These are phyloP conservation scores for Sebastes wilsoni DNA, from an alignment of 2,797 vertebrate genomes.

Conservation along the genomic window DNA sequence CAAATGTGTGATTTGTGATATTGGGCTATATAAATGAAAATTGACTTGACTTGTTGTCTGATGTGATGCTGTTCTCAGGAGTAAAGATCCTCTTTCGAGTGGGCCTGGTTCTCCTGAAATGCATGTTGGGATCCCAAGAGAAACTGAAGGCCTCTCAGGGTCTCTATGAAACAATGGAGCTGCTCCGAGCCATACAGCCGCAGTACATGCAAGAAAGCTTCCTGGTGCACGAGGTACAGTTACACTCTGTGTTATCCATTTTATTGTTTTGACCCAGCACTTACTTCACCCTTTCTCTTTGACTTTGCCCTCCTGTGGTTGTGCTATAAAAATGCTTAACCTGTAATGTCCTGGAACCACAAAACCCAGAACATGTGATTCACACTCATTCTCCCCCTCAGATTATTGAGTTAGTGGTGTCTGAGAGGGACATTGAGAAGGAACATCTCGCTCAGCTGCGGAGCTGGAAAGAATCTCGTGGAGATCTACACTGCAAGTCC, in stretches of 20 bases:
- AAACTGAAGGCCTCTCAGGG: slow-evolving; percentile 92
- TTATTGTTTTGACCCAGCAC: background rate
- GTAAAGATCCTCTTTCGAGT: slow-evolving; percentile 97
- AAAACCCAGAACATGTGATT: background rate
- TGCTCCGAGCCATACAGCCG: slow-evolving; percentile 86
- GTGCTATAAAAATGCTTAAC: background rate
- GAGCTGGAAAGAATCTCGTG: slow-evolving; percentile 90
- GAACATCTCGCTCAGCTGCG: slow-evolving; percentile 92
- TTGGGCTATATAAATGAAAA: background rate
- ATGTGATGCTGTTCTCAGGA: slow-evolving; percentile 76
- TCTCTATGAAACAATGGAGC: slow-evolving; percentile 95
- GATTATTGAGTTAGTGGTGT: slow-evolving; percentile 89
- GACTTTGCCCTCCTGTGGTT: slow-evolving; percentile 28
- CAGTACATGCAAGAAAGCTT: slow-evolving; percentile 92
- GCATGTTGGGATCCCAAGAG: slow-evolving; percentile 91
- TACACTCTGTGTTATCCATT: background rate
- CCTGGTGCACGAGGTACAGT: slow-evolving; percentile 90
- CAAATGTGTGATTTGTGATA: background rate
- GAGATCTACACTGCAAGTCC: slow-evolving; percentile 90
- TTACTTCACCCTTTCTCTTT: background rate
- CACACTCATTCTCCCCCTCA: slow-evolving; percentile 52
- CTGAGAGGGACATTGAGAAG: slow-evolving; percentile 93
- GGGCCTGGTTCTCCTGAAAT: slow-evolving; percentile 93
- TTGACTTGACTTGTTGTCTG: background rate
- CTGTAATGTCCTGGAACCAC: background rate